Conservation (phyloP, 2,113 vertebrate genomes). For the Choloepus hoffmanni region DNA sequence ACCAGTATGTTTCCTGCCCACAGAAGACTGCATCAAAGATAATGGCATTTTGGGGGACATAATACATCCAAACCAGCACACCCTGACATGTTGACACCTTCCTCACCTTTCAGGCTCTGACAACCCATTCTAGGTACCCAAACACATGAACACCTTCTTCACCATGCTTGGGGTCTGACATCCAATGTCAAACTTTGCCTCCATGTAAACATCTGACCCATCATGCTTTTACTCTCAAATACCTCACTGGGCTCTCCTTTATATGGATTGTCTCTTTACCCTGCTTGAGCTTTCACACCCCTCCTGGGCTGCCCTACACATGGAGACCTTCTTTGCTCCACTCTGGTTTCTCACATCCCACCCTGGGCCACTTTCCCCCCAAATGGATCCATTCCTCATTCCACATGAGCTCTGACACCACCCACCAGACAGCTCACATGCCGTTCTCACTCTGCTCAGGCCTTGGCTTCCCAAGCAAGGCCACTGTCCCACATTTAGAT, state of each 20-base stretch:
- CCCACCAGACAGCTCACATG: background rate
- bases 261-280: background rate
- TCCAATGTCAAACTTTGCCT: background rate
- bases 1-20: too few relatives aligned
- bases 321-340: background rate
- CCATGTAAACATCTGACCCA: too few relatives aligned
- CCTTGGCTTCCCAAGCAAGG: too few relatives aligned
- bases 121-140: background rate
- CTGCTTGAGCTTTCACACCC: background rate
- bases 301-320: too few relatives aligned
- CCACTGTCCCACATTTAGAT: background rate
- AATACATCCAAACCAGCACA: too few relatives aligned
- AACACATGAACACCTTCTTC: background rate
- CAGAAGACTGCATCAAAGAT: too few relatives aligned
- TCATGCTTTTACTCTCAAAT: background rate
- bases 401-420: too few relatives aligned
- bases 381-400: background rate
- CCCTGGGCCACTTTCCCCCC: background rate
- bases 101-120: background rate
- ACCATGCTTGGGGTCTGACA: background rate
- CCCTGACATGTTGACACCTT: background rate
- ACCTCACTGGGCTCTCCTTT: too few relatives aligned
- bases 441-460: background rate
- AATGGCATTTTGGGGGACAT: too few relatives aligned
- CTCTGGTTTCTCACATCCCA: background rate